These are phyloP conservation scores for Azemiops feae DNA, from an alignment of 2,113 vertebrate genomes.

Conservation along the genomic window DNA sequence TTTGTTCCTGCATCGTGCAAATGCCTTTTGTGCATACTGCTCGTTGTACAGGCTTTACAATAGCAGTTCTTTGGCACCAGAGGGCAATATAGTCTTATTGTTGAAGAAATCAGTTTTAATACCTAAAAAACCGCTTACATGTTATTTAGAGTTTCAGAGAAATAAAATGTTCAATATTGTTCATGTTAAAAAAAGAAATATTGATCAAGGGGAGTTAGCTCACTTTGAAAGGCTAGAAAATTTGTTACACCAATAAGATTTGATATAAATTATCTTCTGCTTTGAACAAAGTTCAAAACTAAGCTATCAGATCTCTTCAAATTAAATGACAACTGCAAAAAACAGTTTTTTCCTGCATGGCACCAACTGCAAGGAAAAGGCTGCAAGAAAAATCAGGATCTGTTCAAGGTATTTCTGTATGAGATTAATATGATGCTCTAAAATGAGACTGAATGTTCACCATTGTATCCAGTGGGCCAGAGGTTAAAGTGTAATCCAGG, in stretches of 20 bases:
- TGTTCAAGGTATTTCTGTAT: neutral
- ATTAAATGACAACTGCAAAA: neutral
- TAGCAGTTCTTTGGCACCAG: slow-evolving; percentile 27
- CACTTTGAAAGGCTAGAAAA: neutral
- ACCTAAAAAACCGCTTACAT: too few species aligned
- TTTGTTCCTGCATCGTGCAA: neutral
- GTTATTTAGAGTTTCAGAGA: neutral
- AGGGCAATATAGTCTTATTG: slow-evolving; percentile 30
- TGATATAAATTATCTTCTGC: neutral
- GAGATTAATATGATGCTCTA: neutral
- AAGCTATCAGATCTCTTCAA: neutral
- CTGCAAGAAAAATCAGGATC: neutral
- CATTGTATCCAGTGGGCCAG: neutral
- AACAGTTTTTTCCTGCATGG: neutral
- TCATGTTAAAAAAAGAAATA: neutral
- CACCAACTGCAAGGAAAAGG: neutral
- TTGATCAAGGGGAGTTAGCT: neutral
- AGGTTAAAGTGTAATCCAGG: neutral
- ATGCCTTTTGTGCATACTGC: neutral
- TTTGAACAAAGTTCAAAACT: neutral
- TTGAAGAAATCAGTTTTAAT: accelerated
- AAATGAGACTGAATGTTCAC: neutral
- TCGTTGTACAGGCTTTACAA: neutral
- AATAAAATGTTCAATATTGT: slow-evolving; percentile 4
- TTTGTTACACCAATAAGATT: neutral